Percentiles rank a stretch among this genome's conserved stretches.
These are phyloP conservation scores for Metopolophium dirhodum DNA, from an alignment of 1,140 invertebrate species.

Conservation along the genomic window DNA sequence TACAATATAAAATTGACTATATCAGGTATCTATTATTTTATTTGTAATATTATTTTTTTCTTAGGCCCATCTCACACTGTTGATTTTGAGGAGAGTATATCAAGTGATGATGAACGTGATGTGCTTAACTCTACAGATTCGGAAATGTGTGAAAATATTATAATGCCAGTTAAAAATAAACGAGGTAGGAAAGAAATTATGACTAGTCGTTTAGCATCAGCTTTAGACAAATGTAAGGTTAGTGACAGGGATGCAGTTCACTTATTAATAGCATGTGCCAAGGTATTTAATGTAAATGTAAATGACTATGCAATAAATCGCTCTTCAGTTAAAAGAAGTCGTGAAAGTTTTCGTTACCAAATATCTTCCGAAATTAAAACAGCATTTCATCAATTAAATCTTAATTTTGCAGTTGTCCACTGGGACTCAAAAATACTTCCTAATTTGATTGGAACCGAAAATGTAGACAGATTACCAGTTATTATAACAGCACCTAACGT, in stretches of 20 bases:
- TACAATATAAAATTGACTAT: neutral
- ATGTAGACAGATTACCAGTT: slow-evolving; percentile 57
- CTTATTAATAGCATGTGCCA: slow-evolving; percentile 58
- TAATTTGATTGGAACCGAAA: slow-evolving; percentile 58
- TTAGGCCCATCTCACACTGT: neutral
- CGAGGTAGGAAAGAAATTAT: slow-evolving; percentile 58
- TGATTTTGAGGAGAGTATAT: neutral
- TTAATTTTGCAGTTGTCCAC: slow-evolving; percentile 54
- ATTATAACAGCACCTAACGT: slow-evolving; percentile 36
- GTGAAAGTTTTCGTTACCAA: slow-evolving; percentile 58
- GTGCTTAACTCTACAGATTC: neutral
- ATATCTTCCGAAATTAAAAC: slow-evolving; percentile 58
- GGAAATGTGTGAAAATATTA: neutral
- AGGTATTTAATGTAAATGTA: slow-evolving; percentile 56
- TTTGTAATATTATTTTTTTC: neutral
- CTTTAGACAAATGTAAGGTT: slow-evolving; percentile 59
- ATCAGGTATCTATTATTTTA: neutral
- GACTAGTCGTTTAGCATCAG: slow-evolving; percentile 58
- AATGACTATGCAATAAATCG: slow-evolving; percentile 58
- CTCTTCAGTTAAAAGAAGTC: slow-evolving; percentile 37
- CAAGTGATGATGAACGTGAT: neutral
- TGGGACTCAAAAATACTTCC: slow-evolving; percentile 60
- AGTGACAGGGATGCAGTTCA: slow-evolving; percentile 59
- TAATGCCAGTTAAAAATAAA: slow-evolving; percentile 8
- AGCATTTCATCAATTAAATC: slow-evolving; percentile 58